Conservation (phyloP, 2,797 vertebrate species). For the Chloroceryle inda region DNA sequence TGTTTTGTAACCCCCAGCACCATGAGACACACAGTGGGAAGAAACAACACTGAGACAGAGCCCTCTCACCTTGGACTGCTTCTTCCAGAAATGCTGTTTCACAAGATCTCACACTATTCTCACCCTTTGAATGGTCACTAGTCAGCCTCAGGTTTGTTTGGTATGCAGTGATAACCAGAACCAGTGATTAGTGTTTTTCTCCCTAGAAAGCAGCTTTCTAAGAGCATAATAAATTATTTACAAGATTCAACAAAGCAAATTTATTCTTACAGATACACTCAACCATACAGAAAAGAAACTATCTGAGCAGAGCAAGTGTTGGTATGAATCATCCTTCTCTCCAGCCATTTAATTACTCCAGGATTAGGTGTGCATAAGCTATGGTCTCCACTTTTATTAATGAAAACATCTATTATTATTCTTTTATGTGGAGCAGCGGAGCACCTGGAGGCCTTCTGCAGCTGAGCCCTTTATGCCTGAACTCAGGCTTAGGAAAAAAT, state of each 20-base stretch:
- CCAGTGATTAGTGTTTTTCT: background rate
- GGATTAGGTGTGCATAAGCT: background rate
- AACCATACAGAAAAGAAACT: background rate
- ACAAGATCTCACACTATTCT: rapidly evolving
- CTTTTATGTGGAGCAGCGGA: background rate
- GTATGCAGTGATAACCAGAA: background rate
- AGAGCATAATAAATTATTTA: background rate
- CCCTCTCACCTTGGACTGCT: background rate
- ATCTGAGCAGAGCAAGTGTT: background rate
- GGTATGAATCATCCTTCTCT: background rate
- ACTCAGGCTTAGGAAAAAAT: background rate
- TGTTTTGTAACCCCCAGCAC: background rate
- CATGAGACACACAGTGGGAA: rapidly evolving
- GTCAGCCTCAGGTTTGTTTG: background rate
- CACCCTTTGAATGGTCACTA: background rate
- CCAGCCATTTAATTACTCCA: constrained; percentile 30
- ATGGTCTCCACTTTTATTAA: constrained; percentile 16
- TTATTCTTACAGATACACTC: background rate
- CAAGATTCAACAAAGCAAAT: background rate
- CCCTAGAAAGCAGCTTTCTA: background rate
- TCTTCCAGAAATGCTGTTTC: background rate
- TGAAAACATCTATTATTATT: constrained; percentile 34
- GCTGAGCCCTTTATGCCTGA: background rate
- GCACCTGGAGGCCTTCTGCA: background rate
- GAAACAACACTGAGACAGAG: background rate